phyloP scores from a whole-genome alignment of 2,797 vertebrate genomes.

The Euphonia xanthogaster region DNA sequence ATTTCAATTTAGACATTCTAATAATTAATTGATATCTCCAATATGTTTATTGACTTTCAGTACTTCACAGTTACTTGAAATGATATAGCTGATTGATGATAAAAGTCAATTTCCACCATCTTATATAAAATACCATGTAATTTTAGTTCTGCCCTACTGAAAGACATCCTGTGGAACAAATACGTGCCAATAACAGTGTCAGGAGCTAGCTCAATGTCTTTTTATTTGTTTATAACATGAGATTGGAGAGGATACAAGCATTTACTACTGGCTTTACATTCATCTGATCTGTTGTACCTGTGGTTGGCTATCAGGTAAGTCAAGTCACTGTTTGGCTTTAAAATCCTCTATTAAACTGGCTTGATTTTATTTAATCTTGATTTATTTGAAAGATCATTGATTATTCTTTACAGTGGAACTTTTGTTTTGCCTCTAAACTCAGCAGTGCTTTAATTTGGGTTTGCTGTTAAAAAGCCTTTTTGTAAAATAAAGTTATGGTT shows the following conservation, averaged over 20 bases:
- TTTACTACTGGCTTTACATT: not conserved
- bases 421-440: conserved; percentile 67
- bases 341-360: conserved; percentile 45
- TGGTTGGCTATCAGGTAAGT: not conserved
- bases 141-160: not conserved
- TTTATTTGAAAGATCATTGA: conserved; percentile 71
- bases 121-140: not conserved
- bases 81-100: not conserved
- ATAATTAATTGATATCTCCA: not conserved
- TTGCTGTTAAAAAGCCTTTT: conserved; percentile 44
- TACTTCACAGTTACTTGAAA: not conserved
- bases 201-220: not conserved
- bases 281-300: not conserved
- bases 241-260: not conserved
- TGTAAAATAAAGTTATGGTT: conserved; percentile 56
- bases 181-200: not conserved
- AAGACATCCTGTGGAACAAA: not conserved
- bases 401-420: conserved; percentile 56
- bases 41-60: not conserved
- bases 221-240: not conserved
- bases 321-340: conserved; percentile 28
- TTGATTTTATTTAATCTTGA: conserved; percentile 71
- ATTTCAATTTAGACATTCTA: not conserved
- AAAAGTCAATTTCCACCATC: not conserved
- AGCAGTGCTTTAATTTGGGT: conserved; percentile 40